Evolutionary conservation across 1,140 invertebrate species (phyloP), one percentile per base, ranked within the genome.

Genomic region (Ips typographus): DNA sequence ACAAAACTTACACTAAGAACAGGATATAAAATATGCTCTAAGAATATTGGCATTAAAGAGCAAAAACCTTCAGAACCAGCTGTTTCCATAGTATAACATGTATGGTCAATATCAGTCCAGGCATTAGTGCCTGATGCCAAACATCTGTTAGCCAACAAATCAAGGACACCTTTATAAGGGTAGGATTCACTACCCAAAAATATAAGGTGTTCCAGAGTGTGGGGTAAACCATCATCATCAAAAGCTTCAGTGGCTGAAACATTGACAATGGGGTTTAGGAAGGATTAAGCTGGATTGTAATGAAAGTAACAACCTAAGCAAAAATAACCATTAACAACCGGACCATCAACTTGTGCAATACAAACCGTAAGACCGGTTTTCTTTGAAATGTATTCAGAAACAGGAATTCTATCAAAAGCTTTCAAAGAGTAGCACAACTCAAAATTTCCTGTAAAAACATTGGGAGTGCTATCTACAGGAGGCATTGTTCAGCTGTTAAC

Each of bases 101-200:
- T 97, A 76, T 95, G 91, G 79, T 97, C 94, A 7, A 86, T 88
- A 78, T 92, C 91, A 68, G 88, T 88, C 87, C 88, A 91, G 2
- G 93, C 94, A 84, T 96, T 96, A 1, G 94, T 96, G 2, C 94
- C 94, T 71, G 91, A 93, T 4, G 94, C 93, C 69, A 95, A 83
- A 77, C 94, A 96, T 40, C 94, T 85, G 80, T 95, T 96, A 3
- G 94, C 94, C 52, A 95, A 79, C 39, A 95, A 82, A 81, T 97
- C 94, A 51, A 97, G 82, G 57, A 96, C 87, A 7, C 94, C 94
- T 83, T 94, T 93, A 74, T 92, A 96, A 0, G 94, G 95, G 82
- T 94, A 96, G 0, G 90, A 84, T 80, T 95, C 88, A 77, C 93
- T 95, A 1, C 95, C 95, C 76, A 97, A 82, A 81, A 97, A 97